Evolutionary conservation across 23 tunicate genomes (phyloP).

Genomic region (Trididemnum clinides): DNA sequence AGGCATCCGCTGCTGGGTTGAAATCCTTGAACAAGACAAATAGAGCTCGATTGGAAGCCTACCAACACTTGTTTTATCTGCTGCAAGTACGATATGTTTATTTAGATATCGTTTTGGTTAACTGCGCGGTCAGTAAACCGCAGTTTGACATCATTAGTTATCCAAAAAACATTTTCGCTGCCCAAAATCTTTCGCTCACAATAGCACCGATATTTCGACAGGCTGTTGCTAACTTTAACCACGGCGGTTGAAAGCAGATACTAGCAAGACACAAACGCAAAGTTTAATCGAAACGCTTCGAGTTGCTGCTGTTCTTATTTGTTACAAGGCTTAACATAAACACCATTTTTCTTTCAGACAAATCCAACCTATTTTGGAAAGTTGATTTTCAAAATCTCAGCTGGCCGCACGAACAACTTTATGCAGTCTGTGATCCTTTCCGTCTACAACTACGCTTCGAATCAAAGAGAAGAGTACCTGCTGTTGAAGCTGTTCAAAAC

Average conservation of each 20-base stretch:
- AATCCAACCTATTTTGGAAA: slow-evolving; percentile 95
- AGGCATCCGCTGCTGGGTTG: slow-evolving; percentile 44
- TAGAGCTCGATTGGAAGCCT: slow-evolving; percentile 89
- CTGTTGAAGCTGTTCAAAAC: slow-evolving; percentile 90
- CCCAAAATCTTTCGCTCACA: too few relatives aligned
- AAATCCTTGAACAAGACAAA: slow-evolving; percentile 85
- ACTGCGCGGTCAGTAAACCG: too few relatives aligned
- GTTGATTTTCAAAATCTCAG: slow-evolving; percentile 82
- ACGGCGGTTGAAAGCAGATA: too few relatives aligned
- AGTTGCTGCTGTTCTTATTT: too few relatives aligned
- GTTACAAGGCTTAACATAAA: too few relatives aligned
- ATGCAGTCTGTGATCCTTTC: slow-evolving; percentile 91
- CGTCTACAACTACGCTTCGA: slow-evolving; percentile 91
- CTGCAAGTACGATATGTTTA: slow-evolving; percentile 68
- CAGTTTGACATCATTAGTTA: too few relatives aligned
- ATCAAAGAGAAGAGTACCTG: slow-evolving; percentile 91
- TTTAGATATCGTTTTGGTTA: too few relatives aligned
- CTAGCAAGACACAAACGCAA: too few relatives aligned
- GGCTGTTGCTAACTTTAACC: too few relatives aligned
- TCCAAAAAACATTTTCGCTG: too few relatives aligned
- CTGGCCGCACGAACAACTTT: slow-evolving; percentile 83
- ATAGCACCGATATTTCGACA: too few relatives aligned
- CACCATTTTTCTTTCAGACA: slow-evolving; percentile 71
- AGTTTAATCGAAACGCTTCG: too few relatives aligned
- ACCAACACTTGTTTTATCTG: slow-evolving; percentile 88